Evolutionary conservation across 2,888 invertebrate species (phyloP).

Genomic region (Incurvaria masculella): DNA sequence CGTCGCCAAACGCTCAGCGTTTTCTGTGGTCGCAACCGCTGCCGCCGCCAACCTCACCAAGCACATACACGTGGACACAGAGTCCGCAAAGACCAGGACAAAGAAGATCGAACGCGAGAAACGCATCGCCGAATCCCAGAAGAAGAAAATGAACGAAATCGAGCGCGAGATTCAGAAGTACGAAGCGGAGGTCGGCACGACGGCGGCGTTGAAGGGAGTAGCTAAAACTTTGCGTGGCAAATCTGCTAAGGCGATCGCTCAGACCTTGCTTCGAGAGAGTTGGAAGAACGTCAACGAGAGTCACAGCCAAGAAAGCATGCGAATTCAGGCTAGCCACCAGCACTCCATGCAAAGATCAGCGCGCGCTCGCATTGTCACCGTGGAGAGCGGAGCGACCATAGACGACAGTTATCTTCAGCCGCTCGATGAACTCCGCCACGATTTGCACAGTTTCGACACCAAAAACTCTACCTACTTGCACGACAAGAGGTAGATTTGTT

Average conservation of each 20-base stretch:
- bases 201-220: conserved; percentile 49
- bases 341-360: conserved; percentile 22
- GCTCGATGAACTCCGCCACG: conserved; percentile 58
- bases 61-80: conserved; percentile 58
- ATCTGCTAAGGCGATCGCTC: conserved; percentile 72
- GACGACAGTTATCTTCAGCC: conserved; percentile 58
- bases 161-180: conserved; percentile 36
- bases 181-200: conserved; percentile 42
- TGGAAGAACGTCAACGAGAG: conserved; percentile 51
- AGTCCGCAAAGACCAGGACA: conserved; percentile 45
- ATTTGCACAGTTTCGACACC: conserved; percentile 61
- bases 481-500: conserved; percentile 60
- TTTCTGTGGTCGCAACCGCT: conserved; percentile 60
- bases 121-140: conserved; percentile 38
- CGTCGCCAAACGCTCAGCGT: conserved; percentile 58
- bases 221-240: conserved; percentile 66
- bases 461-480: conserved; percentile 56
- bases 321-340: conserved; percentile 24
- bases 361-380: conserved; percentile 32
- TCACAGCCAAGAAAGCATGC: conserved; percentile 36
- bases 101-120: conserved; percentile 41
- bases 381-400: conserved; percentile 37
- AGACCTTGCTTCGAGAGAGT: conserved; percentile 60
- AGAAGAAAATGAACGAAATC: conserved; percentile 43
- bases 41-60: conserved; percentile 61